phyloP scores from a whole-genome alignment of 2,113 vertebrate species.

The Nycticebus coucang region DNA sequence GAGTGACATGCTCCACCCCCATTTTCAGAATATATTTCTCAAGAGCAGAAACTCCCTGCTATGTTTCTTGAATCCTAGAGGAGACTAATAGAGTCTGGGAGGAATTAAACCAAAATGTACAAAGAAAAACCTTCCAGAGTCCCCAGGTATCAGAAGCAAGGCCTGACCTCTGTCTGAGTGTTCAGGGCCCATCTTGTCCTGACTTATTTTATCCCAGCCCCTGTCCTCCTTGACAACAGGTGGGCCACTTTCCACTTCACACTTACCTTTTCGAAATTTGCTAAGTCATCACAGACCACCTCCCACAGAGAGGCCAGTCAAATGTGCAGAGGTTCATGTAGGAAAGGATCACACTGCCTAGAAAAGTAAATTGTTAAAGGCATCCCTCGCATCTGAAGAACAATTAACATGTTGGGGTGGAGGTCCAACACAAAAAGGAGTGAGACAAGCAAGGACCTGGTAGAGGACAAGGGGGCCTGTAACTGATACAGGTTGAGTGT shows the following conservation, averaged over 20 bases:
- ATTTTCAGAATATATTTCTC: neutral
- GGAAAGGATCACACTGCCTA: neutral
- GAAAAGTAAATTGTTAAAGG: neutral
- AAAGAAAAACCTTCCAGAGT: neutral
- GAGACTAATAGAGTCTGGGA: neutral
- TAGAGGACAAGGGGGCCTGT: neutral
- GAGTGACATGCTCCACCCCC: neutral
- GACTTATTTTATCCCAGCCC: neutral
- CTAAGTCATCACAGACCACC: neutral
- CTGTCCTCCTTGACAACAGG: neutral
- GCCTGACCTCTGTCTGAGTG: neutral
- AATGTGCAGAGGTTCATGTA: neutral
- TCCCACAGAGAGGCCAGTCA: neutral
- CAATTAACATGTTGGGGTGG: neutral
- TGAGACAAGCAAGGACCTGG: neutral
- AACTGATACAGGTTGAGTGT: neutral
- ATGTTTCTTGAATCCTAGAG: neutral
- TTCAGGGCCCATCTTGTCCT: neutral
- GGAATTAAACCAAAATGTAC: neutral
- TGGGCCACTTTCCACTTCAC: neutral
- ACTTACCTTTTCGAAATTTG: neutral
- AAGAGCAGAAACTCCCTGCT: neutral
- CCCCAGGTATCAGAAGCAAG: neutral
- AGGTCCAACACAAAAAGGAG: neutral
- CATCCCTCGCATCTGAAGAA: neutral